Percentiles rank a stretch among this genome's conserved stretches.
Conservation (phyloP, 2,113 vertebrate species). For the Tupaia chinensis region DNA sequence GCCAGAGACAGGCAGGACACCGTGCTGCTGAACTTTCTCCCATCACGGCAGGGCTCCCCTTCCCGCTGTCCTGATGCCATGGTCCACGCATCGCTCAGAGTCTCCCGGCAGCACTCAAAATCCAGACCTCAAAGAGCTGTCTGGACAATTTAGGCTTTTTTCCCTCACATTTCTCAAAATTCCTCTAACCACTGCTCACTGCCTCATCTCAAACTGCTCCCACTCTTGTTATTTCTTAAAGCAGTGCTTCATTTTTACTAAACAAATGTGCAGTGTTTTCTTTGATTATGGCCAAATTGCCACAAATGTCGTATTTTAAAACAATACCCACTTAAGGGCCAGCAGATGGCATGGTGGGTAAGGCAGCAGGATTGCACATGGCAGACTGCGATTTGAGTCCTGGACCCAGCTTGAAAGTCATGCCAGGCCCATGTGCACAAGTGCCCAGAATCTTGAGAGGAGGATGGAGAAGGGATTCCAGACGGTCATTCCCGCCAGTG, state of each 20-base stretch:
- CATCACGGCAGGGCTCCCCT: fast-evolving
- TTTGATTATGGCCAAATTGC: background rate
- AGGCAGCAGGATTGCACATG: no score
- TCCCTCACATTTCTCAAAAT: background rate
- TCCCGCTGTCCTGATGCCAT: background rate
- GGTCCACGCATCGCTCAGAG: no score
- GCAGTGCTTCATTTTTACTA: background rate
- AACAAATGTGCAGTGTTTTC: background rate
- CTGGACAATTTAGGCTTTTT: background rate
- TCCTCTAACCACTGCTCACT: background rate
- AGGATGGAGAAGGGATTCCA: no score
- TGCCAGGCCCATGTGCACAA: no score
- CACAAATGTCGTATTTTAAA: background rate
- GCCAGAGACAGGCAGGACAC: no score
- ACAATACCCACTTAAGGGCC: no score
- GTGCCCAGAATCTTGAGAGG: no score
- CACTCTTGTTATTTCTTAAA: background rate
- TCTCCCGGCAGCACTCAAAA: background rate
- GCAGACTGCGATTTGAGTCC: no score
- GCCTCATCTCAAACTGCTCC: background rate
- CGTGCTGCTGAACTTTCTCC: background rate
- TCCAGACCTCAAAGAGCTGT: background rate
- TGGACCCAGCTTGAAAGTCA: no score
- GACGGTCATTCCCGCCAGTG: no score
- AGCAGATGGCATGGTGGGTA: no score